Conservation (phyloP, 2,797 vertebrate genomes). For the Crocodylus rhombifer region DNA sequence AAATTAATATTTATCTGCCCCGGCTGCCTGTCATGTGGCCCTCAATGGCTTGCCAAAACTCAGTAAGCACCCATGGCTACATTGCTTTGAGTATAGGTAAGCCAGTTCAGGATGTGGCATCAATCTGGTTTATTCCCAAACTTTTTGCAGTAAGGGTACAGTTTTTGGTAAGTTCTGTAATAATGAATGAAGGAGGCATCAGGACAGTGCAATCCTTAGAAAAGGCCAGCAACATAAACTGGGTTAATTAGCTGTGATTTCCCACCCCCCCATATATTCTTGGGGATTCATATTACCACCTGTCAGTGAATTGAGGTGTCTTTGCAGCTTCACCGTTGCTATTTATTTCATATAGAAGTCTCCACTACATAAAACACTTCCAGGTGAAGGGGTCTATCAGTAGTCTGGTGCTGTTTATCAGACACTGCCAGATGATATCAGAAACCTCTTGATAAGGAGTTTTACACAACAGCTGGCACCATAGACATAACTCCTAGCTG, state of each 20-base stretch:
- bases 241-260: not conserved
- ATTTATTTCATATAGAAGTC: not conserved
- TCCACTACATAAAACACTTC: not conserved
- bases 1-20: too few species aligned
- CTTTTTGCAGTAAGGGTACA: not conserved
- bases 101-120: not conserved
- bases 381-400: not conserved
- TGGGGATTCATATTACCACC: not conserved
- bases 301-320: not conserved
- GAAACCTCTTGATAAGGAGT: not conserved
- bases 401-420: not conserved
- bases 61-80: too few species aligned
- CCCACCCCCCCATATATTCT: too few species aligned
- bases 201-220: not conserved
- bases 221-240: not conserved
- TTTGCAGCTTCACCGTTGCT: not conserved
- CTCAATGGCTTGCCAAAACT: too few species aligned
- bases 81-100: too few species aligned
- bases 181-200: not conserved
- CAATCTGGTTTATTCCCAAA: not conserved
- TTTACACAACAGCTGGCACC: not conserved
- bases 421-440: not conserved
- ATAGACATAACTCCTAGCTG: not conserved
- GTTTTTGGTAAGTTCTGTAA: not conserved
- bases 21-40: too few species aligned